Base-by-base conservation (phyloP, 23 tunicate species). In the Phallusia fumigata region DNA sequence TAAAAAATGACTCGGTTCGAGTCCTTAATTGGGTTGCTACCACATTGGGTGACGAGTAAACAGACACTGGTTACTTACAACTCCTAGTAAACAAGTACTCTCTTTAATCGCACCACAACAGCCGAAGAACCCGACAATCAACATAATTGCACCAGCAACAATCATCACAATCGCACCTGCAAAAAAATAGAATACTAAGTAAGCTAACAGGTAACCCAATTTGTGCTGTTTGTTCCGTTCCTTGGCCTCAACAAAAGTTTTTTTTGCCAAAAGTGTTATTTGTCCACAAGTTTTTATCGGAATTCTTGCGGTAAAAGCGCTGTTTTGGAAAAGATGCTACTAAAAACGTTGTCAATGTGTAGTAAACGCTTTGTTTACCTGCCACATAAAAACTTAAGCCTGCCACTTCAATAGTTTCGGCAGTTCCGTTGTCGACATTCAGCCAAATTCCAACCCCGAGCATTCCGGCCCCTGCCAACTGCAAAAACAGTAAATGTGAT, bases 91-190 rank as follows among this genome's bases (percentile, higher is more conserved):
- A 49, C 88, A 89, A 19, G 88, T 74, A 74, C 86, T 82, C 33
- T 89, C 94, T 58, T 84, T 89, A 12, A 84, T 80, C 0, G 94
- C 94, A 0, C 94, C 94, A 80, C 94, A 89, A 53, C 94, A 89
- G 51, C 94, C 94, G 50, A 82, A 53, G 77, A 89, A 89, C 12
- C 94, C 94, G 22, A 89, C 65, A 30, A 89, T 49, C 0, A 89
- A 36, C 88, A 89, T 89, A 2, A 84, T 26, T 6, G 82, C 50
- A 33, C 94, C 94, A 53, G 88, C 88, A 18, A 65, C 94, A 30
- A 84, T 79, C 33, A 89, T 33, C 31, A 89, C 82, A 49, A 49
- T 49, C 6, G 85, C 79, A 28, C 94, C 94, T 89, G 84, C 64
- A 79, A 58, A 13, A 6, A 21, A 58, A 6, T 13, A 58, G 28